Conservation (phyloP, 2,113 vertebrate species). For the Mormoops blainvillei region DNA sequence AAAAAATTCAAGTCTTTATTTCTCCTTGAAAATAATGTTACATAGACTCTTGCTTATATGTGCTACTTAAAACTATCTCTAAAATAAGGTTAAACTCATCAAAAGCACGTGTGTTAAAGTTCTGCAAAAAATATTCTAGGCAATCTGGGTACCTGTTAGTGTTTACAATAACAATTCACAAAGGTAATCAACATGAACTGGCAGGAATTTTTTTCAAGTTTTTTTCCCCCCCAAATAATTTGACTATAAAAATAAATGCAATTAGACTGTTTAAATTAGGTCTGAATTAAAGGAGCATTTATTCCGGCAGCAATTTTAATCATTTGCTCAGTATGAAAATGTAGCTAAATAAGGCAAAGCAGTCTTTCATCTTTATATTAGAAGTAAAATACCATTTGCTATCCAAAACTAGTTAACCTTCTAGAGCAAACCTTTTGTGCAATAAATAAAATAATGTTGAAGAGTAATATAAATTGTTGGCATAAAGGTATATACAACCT, state of each 20-base stretch:
- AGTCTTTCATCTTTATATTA: background rate
- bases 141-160: conserved; percentile 50
- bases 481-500: background rate
- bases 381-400: background rate
- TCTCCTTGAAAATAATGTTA: background rate
- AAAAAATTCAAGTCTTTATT: background rate
- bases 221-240: conserved; percentile 56
- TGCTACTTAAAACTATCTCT: background rate
- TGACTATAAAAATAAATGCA: conserved; percentile 54
- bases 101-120: background rate
- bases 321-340: conserved; percentile 46
- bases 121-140: background rate
- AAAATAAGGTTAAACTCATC: background rate
- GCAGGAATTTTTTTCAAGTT: conserved; percentile 43
- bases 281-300: conserved; percentile 60
- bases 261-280: conserved; percentile 68
- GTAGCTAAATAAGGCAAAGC: background rate
- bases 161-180: conserved; percentile 68
- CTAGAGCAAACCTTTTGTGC: background rate
- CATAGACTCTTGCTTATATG: background rate
- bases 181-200: conserved; percentile 57
- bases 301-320: conserved; percentile 37
- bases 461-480: background rate
- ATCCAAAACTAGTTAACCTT: background rate
- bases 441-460: background rate